phyloP scores from a whole-genome alignment of 2,888 invertebrate species.

The Mechanitis mazaeus region DNA sequence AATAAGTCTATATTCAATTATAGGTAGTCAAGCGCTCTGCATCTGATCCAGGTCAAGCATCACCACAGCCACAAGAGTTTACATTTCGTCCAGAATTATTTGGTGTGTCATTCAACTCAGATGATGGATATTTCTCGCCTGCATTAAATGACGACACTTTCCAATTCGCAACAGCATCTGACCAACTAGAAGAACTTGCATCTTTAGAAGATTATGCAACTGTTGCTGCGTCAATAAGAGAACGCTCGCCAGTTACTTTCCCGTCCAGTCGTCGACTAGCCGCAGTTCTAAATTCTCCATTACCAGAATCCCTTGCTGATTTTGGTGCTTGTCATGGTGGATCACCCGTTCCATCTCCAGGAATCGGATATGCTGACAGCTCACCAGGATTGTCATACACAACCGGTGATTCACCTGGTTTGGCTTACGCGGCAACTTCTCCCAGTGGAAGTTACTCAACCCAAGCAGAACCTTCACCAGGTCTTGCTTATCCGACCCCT shows the following conservation, averaged over 20 bases:
- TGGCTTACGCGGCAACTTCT: constrained; percentile 61
- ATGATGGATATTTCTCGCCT: constrained; percentile 79
- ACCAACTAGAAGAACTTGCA: constrained; percentile 79
- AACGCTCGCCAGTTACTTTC: constrained; percentile 75
- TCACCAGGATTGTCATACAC: constrained; percentile 86
- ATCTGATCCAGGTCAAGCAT: constrained; percentile 82
- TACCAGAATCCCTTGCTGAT: constrained; percentile 88
- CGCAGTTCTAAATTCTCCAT: constrained; percentile 85
- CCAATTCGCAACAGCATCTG: constrained; percentile 78
- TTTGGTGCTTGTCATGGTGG: constrained; percentile 87
- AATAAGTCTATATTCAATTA: constrained; percentile 1
- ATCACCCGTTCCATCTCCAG: constrained; percentile 72
- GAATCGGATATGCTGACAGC: constrained; percentile 61
- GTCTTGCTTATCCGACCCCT: constrained; percentile 89
- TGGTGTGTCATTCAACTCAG: constrained; percentile 79
- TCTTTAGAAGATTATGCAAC: constrained; percentile 79
- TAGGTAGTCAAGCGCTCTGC: constrained; percentile 83
- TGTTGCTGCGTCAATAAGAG: constrained; percentile 75
- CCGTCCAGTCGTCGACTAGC: constrained; percentile 84
- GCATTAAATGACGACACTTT: constrained; percentile 86
- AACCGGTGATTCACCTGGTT: constrained; percentile 75
- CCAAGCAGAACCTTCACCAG: constrained; percentile 78
- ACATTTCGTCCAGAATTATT: constrained; percentile 79
- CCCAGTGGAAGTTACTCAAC: constrained; percentile 63
- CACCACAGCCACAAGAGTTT: constrained; percentile 72